Evolutionary conservation across 2,888 invertebrate species (phyloP).

Genomic region (Drosophila meridiana): DNA sequence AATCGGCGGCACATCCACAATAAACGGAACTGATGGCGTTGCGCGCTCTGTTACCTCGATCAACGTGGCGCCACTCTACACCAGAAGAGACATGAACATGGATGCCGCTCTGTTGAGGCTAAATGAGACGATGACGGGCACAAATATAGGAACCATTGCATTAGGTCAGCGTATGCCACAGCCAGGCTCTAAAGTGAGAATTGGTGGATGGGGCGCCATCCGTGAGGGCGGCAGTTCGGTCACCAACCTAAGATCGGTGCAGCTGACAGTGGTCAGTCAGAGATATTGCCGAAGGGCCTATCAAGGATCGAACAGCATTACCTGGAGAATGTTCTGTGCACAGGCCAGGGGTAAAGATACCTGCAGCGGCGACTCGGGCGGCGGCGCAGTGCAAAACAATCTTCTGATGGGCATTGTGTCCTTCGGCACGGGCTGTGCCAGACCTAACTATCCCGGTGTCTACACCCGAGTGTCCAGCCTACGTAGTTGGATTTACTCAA

Average conservation of each 20-base stretch:
- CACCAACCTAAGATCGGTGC: conserved; percentile 23
- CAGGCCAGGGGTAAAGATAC: conserved; percentile 57
- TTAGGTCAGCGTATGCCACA: conserved; percentile 27
- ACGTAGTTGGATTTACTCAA: conserved; percentile 22
- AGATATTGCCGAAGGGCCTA: conserved; percentile 27
- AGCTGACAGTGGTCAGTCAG: conserved; percentile 26
- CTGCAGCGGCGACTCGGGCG: conserved; percentile 81
- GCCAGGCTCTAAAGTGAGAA: conserved; percentile 25
- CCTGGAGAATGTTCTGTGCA: conserved; percentile 70
- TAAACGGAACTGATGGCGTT: conserved; percentile 49
- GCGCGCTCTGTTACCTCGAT: conserved; percentile 21
- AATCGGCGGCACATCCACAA: conserved; percentile 54
- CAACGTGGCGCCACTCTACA: conserved; percentile 28
- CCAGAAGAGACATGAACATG: conserved; percentile 40
- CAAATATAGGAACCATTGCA: conserved; percentile 51
- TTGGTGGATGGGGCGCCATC: conserved; percentile 71
- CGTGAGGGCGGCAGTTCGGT: conserved; percentile 45
- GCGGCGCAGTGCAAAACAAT: conserved; percentile 53
- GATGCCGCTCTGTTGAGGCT: conserved; percentile 64
- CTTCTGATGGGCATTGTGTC: conserved; percentile 89
- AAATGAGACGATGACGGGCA: conserved; percentile 42
- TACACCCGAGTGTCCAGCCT: conserved; percentile 85
- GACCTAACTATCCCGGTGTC: conserved; percentile 90
- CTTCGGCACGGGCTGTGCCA: conserved; percentile 75
- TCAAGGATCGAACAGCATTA: conserved; percentile 34